These are phyloP conservation scores for Eupithecia centaureata DNA, from an alignment of 2,888 invertebrate species.

Conservation along the genomic window DNA sequence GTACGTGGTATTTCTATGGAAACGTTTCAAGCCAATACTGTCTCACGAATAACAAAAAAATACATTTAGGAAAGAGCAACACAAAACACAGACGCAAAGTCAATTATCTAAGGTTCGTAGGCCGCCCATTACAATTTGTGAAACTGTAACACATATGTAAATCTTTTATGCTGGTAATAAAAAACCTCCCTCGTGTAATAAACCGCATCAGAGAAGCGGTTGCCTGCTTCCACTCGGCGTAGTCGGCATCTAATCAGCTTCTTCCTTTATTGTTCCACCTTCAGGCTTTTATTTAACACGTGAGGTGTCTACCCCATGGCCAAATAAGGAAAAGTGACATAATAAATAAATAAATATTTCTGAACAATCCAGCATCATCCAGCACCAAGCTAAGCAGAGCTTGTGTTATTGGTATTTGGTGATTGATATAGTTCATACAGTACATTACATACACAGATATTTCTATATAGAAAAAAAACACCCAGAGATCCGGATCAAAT, in stretches of 20 bases:
- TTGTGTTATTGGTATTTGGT: no score
- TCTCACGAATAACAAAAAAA: no score
- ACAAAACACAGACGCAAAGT: neutral
- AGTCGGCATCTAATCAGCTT: conserved; percentile 43
- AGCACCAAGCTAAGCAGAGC: no score
- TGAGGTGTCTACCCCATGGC: neutral
- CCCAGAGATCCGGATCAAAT: no score
- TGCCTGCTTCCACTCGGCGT: neutral
- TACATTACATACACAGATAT: no score
- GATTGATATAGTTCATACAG: no score
- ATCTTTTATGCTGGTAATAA: neutral
- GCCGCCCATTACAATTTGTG: neutral
- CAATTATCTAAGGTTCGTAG: neutral
- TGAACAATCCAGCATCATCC: no score
- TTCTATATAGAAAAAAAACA: no score
- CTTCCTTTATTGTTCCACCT: conserved; percentile 43
- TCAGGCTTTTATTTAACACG: conserved; percentile 6
- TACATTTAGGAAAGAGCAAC: neutral
- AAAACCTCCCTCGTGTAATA: conserved; percentile 1
- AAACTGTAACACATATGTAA: neutral
- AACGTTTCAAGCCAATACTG: no score
- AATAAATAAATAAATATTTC: no score
- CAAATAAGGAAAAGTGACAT: neutral
- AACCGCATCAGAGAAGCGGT: neutral
- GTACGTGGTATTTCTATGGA: no score